Percentiles rank a stretch among this genome's conserved stretches.
These are phyloP conservation scores for Portevinia maculata DNA, from an alignment of 2,888 invertebrate species.

Conservation along the genomic window DNA sequence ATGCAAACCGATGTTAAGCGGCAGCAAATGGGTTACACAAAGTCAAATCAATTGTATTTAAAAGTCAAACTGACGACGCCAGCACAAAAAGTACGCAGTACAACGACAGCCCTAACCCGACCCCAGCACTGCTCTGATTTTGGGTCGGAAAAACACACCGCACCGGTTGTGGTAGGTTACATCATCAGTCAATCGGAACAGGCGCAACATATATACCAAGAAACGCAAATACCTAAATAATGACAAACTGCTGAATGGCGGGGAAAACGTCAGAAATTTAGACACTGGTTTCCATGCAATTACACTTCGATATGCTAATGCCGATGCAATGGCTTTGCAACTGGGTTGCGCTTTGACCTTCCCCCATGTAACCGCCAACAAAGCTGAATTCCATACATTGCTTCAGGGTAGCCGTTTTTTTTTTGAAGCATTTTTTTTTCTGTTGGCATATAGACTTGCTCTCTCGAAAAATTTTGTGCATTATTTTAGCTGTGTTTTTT, in stretches of 20 bases:
- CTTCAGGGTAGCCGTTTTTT: background rate
- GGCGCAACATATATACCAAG: constrained; percentile 14
- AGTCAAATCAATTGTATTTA: no score
- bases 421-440: no score
- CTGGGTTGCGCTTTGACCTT: constrained; percentile 23
- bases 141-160: no score
- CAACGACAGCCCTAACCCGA: no score
- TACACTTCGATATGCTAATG: background rate
- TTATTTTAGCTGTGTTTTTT: background rate
- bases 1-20: no score
- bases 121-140: no score
- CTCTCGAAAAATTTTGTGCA: background rate
- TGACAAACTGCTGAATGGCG: background rate
- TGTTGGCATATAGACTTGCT: background rate
- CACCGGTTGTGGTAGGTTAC: constrained; percentile 2
- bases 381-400: background rate
- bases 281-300: background rate
- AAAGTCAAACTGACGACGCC: background rate
- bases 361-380: background rate
- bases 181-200: constrained; percentile 19
- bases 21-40: no score
- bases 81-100: background rate
- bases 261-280: background rate
- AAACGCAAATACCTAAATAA: constrained; percentile 2
- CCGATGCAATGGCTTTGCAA: constrained; percentile 7